A percentile compares a stretch with the other conserved stretches of the same genome.
Evolutionary conservation across 2,113 vertebrate genomes (phyloP).

Genomic region (Pelusios castaneus): DNA sequence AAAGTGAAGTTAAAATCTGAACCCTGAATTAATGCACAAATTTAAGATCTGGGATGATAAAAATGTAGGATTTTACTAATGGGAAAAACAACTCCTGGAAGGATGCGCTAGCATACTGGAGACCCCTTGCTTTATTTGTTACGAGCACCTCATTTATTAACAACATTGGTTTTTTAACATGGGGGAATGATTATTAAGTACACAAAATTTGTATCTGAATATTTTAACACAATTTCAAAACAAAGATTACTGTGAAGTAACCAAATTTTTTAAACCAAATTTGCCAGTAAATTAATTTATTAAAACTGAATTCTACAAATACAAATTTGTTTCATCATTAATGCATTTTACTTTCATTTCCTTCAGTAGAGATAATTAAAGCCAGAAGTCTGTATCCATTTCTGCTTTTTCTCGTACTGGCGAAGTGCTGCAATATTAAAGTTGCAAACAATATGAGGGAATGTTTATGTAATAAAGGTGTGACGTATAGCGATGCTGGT

Average conservation of each 20-base stretch:
- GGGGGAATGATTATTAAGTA: neutral
- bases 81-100: neutral
- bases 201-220: neutral
- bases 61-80: neutral
- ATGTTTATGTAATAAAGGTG: neutral
- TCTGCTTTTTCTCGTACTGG: neutral
- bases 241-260: neutral
- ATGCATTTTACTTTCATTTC: neutral
- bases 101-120: neutral
- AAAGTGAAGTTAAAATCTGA: neutral
- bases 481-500: neutral
- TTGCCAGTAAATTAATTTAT: neutral
- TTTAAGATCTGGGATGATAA: neutral
- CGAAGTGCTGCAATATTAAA: neutral
- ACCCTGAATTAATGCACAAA: neutral
- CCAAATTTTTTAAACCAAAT: neutral
- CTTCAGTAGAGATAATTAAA: neutral
- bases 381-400: neutral
- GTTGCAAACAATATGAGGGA: neutral
- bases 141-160: neutral
- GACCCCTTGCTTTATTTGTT: neutral
- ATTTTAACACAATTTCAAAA: neutral
- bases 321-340: neutral
- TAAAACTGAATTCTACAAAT: neutral
- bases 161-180: accelerated